Conservation (phyloP, 1,140 invertebrate genomes). For the Orussus abietinus region DNA sequence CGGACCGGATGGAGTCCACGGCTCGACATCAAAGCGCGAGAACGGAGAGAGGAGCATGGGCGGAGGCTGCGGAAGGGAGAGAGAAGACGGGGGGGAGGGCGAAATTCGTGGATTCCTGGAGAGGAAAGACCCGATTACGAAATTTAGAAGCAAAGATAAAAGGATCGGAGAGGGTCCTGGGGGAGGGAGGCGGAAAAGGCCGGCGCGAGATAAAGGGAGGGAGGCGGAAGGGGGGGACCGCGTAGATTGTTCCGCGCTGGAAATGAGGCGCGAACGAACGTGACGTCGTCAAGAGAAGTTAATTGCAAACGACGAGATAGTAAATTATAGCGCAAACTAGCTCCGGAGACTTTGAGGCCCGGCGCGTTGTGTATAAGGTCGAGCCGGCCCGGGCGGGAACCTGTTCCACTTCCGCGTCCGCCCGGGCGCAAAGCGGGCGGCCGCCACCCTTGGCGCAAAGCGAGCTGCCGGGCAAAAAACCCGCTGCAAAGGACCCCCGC, state of each 20-base stretch:
- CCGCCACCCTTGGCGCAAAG: slow-evolving; percentile 13
- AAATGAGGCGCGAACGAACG: slow-evolving; percentile 37
- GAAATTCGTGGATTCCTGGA: slow-evolving; percentile 34
- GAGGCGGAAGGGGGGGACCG: slow-evolving; percentile 16
- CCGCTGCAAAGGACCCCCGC: too few relatives aligned
- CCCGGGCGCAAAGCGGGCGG: too few relatives aligned
- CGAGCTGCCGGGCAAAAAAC: too few relatives aligned
- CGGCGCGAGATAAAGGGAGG: slow-evolving; percentile 31
- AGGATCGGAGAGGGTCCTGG: not conserved
- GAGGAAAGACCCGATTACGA: slow-evolving; percentile 50
- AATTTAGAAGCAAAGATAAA: slow-evolving; percentile 37
- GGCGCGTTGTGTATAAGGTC: too few relatives aligned
- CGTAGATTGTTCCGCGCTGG: slow-evolving; percentile 34
- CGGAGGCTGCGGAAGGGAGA: not conserved
- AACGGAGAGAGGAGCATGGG: slow-evolving; percentile 9
- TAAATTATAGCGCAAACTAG: slow-evolving; percentile 40
- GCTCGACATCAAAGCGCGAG: slow-evolving; percentile 37
- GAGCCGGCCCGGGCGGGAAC: too few relatives aligned
- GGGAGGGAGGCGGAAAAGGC: not conserved
- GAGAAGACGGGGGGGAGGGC: slow-evolving; percentile 12
- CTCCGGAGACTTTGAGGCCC: slow-evolving; percentile 29
- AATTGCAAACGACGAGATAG: slow-evolving; percentile 45
- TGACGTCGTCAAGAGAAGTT: slow-evolving; percentile 42
- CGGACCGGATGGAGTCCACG: slow-evolving; percentile 32
- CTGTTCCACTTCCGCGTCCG: too few relatives aligned